Conservation (phyloP, 2,797 vertebrate genomes). For the Pangasius djambal region DNA sequence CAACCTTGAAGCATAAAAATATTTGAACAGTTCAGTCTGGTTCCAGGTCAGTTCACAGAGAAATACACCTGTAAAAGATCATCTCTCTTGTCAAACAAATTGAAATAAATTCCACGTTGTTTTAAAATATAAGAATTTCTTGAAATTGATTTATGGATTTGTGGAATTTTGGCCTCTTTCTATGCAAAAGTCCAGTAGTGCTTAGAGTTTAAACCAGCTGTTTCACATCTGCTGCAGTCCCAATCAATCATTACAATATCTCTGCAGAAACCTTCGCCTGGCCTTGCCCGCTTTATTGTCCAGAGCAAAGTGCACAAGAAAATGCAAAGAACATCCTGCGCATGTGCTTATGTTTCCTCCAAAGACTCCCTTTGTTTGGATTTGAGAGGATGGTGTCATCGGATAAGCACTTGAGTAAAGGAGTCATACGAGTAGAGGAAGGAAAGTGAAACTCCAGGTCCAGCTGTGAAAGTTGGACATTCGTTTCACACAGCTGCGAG, state of each 20-base stretch:
- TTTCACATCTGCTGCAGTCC: constrained; percentile 42
- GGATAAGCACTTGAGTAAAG: constrained; percentile 57
- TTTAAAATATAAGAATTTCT: constrained; percentile 5
- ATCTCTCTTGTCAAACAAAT: constrained; percentile 7
- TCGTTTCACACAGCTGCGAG: constrained; percentile 68
- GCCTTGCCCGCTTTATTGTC: neutral
- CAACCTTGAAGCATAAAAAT: constrained; percentile 38
- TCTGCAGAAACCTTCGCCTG: neutral
- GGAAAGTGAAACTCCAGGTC: constrained; percentile 61
- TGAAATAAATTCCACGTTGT: constrained; percentile 12
- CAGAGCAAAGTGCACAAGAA: constrained; percentile 3
- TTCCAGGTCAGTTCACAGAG: neutral
- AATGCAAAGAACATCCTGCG: neutral
- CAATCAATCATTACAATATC: neutral
- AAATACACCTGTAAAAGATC: neutral
- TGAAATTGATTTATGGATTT: neutral
- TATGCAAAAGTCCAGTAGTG: constrained; percentile 35
- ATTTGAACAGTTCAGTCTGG: constrained; percentile 2
- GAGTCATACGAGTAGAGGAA: constrained; percentile 42
- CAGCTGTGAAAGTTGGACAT: constrained; percentile 68
- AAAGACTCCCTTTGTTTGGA: constrained; percentile 18
- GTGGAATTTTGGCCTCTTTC: neutral
- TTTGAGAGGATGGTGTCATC: constrained; percentile 54
- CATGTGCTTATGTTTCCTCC: constrained; percentile 29
- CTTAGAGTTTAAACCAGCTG: constrained; percentile 51